Percentiles rank a stretch among this genome's conserved stretches.
These are phyloP conservation scores for Drosophila dives DNA, from an alignment of 2,888 invertebrate species.

Conservation along the genomic window DNA sequence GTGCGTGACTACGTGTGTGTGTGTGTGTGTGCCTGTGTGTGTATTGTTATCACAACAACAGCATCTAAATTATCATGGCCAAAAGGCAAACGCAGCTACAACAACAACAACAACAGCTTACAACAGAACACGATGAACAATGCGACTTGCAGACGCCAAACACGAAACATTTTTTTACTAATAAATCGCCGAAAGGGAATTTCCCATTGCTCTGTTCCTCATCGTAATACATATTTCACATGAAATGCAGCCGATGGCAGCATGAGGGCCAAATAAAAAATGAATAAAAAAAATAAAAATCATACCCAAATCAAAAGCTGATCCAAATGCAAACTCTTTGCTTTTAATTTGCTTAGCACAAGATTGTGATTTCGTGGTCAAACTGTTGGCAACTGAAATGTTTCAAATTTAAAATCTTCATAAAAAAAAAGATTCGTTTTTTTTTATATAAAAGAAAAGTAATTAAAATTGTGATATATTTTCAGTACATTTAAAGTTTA, in stretches of 20 bases:
- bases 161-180: conserved; percentile 73
- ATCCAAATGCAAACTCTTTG: conserved; percentile 37
- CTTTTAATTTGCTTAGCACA: conserved; percentile 12
- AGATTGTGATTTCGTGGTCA: conserved; percentile 2
- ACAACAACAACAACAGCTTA: conserved; percentile 61
- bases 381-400: neutral
- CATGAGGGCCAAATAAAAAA: conserved; percentile 25
- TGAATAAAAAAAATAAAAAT: conserved; percentile 12
- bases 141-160: conserved; percentile 57
- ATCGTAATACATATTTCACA: conserved; percentile 61
- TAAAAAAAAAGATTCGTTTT: too few species aligned
- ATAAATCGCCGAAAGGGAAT: conserved; percentile 56
- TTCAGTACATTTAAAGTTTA: conserved; percentile 13
- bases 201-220: conserved; percentile 55
- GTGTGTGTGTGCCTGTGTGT: conserved; percentile 25
- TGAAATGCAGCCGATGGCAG: conserved; percentile 55
- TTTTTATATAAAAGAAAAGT: neutral
- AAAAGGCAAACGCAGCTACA: conserved; percentile 50
- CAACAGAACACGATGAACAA: conserved; percentile 70
- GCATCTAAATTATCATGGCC: conserved; percentile 72
- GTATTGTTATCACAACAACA: conserved; percentile 71
- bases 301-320: conserved; percentile 9
- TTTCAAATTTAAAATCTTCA: too few species aligned
- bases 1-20: conserved; percentile 28
- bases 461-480: neutral